Conservation (phyloP, 2,888 invertebrate genomes). For the Epirrhoe tristata region DNA sequence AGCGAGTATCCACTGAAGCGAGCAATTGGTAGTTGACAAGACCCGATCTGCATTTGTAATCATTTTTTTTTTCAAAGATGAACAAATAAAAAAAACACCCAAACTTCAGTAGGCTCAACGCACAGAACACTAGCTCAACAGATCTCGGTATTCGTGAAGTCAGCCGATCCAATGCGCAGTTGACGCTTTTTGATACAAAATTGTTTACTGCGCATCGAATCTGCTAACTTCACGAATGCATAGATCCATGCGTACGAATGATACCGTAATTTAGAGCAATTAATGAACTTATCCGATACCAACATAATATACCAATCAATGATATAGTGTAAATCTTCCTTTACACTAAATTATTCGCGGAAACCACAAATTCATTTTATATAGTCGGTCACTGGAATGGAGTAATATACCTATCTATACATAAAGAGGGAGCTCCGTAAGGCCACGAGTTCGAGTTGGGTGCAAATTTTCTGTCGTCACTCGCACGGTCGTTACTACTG, state of each 20-base stretch:
- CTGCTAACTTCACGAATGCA: no score
- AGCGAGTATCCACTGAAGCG: conserved; percentile 7
- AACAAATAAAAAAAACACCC: neutral
- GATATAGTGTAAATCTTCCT: neutral
- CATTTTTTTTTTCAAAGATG: neutral
- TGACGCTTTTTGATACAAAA: no score
- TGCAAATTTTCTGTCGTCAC: conserved; percentile 38
- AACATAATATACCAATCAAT: neutral
- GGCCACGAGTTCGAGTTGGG: conserved; percentile 19
- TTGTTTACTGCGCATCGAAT: no score
- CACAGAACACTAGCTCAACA: no score
- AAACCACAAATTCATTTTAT: conserved; percentile 11
- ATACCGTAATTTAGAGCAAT: no score
- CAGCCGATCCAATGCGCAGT: no score
- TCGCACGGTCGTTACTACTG: conserved; percentile 12
- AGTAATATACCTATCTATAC: conserved; percentile 49
- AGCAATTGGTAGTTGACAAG: neutral
- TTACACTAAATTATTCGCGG: conserved; percentile 16
- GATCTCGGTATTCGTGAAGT: no score
- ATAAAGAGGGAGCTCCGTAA: conserved; percentile 36
- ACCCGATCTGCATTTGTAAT: neutral
- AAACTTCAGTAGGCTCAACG: no score
- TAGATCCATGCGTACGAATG: no score
- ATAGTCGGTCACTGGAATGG: conserved; percentile 37
- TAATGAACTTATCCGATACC: no score